Evolutionary conservation across 2,113 vertebrate species (phyloP), one percentile per base, ranked within the genome.

Genomic region (Aphelocoma coerulescens): DNA sequence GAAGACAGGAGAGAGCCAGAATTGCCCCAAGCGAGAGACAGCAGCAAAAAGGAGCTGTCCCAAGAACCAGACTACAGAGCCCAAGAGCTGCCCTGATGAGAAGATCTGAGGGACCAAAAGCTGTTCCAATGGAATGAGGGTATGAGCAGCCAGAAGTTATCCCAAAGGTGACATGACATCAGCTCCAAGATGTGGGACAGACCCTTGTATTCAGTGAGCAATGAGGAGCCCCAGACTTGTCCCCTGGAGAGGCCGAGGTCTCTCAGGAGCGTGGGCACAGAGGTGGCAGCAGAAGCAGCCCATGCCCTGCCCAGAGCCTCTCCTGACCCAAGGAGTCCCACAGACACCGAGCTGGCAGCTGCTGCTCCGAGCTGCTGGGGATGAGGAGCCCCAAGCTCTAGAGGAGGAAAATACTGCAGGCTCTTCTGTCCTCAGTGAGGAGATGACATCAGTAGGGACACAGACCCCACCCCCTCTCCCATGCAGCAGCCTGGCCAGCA

Each of bases 231-330:
- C 18, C 13, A 63, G 48, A 43, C 6, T 13, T 28, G 18, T 43
- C 8, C 6, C 6, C 37, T 28, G 30, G 17, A 22, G 18, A 1
- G 48, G 8, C 48, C 0, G 0, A 54, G 24, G 6, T n/a, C 59
- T 63, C 37, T 16, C 30, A 43, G 8, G 8, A 43, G 7, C 1
- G 0, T 52, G 59, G 14, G 24, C 30, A 17, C 37, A 23, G 24
- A 43, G 24, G 37, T 23, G 61, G 32, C 23, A n/a, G 18, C 24
- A 65, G 76, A 65, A 32, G 39, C 32, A 78, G 23, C 14, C 14
- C 61, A 14, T n/a, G 32, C 8, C 14, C 23, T 43, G 23, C 5
- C 48, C 48, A 65, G 59, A 28, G 13, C 18, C 18, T 65, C 37
- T 43, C 18, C 30, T 52, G 37, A 15, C 17, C 18, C 59, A 43